Evolutionary conservation across 53 echinoderm and acorn worm genomes (phyloP), one percentile per base, ranked within the genome.

Genomic region (Patiria pectinifera): DNA sequence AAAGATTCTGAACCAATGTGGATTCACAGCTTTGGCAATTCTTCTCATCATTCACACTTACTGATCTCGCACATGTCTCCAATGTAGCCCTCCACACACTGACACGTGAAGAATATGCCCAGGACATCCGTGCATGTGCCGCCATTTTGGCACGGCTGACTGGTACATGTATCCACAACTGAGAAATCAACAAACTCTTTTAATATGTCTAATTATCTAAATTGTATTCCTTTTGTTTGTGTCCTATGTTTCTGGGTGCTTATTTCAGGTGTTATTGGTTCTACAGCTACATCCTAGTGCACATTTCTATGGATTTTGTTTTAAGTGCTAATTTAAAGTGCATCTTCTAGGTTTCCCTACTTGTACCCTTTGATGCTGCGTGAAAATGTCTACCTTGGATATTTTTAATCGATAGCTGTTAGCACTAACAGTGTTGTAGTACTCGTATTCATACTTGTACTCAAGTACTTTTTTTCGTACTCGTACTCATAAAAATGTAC

Each of bases 71-170:
- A 95, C 59, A 71, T 77, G 45, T 76, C 47, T 45, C 95, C 95
- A 44, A 69, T 76, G 92, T 88, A 95, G 69, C 95, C 95, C 3
- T 89, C 90, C 49, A 74, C 21, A 79, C 94, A 94, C 82, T 89
- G 84, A 59, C 95, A 95, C 21, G 89, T 61, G 89, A 82, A 95
- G 62, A 83, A 87, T 18, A 76, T 69, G 11, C 61, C 76, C 59
- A 71, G 45, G 6, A 91, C 76, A 76, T 93, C 91, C 43, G 63
- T 78, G 72, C 94, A 95, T 15, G 83, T 62, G 49, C 94, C 95
- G 59, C 82, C 82, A 92, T 95, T 95, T 83, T 60, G 80, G 77
- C 95, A 95, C 9, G 95, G 94, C 43, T 89, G 91, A 69, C 83
- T 95, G 61, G 79, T 69, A 89, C 95, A 95, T 13, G 92, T 72